Evolutionary conservation across 2,113 vertebrate genomes (phyloP), one percentile per base, ranked within the genome.

Genomic region (Perccottus glenii): DNA sequence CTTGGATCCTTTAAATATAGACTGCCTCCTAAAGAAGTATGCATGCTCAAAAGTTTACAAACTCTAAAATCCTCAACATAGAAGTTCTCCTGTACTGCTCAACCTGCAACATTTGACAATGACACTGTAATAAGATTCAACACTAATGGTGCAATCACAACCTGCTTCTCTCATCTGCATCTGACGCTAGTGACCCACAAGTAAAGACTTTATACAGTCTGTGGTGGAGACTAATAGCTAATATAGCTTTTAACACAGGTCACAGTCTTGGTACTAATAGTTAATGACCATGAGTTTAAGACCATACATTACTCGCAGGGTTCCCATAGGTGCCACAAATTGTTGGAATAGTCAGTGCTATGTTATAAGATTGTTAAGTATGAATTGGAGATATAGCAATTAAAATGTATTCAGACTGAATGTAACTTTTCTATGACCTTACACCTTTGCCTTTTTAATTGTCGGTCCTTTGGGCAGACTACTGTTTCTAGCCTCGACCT

Each of bases 61-160:
- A n/a, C n/a, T n/a, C n/a, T n/a, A n/a, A n/a, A n/a, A n/a, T n/a
- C n/a, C n/a, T n/a, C n/a, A n/a, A n/a, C n/a, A n/a, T n/a, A n/a
- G n/a, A n/a, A n/a, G n/a, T n/a, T n/a, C n/a, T n/a, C n/a, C n/a
- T n/a, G n/a, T n/a, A n/a, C n/a, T 57, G 95, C 95, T 90, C 96
- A 48, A 95, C 60, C 96, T 97, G 86, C 48, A 32, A 70, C 33
- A 5, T 78, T 68, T n/a, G 12, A 55, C 56, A 64, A 72, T 40
- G 65, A 62, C 66, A 68, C 57, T 60, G 11, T 49, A 62, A 62
- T 86, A 46, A 83, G 64, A 73, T 58, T 38, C 60, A 52, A 11
- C n/a, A n/a, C n/a, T n/a, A 43, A 65, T 32, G n/a, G n/a, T n/a
- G n/a, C n/a, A n/a, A n/a, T n/a, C n/a, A n/a, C n/a, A n/a, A n/a